Evolutionary conservation across 1,140 invertebrate species (phyloP).

Genomic region (Drosophila aff.): DNA sequence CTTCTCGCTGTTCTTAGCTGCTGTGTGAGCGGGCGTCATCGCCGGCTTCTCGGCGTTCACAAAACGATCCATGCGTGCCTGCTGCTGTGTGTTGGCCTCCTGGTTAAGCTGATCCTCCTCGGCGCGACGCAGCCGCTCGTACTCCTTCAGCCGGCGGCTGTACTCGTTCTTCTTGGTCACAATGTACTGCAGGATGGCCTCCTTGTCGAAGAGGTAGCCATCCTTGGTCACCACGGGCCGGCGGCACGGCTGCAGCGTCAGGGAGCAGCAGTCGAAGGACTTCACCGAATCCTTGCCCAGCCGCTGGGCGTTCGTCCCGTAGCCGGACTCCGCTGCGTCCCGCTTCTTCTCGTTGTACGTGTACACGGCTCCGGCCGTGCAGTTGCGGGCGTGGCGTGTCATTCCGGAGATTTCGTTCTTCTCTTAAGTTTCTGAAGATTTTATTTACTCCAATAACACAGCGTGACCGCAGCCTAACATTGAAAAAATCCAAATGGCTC

Average conservation of each 20-base stretch:
- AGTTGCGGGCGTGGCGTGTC: conserved; percentile 98
- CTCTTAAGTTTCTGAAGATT: background rate
- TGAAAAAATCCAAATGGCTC: background rate
- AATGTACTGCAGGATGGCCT: conserved; percentile 98
- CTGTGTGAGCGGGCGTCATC: conserved; percentile 53
- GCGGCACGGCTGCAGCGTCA: conserved; percentile 95
- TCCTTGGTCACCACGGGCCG: conserved; percentile 88
- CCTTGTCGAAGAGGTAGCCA: conserved; percentile 98
- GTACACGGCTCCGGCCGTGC: conserved; percentile 98
- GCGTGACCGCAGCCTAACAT: conserved; percentile 4
- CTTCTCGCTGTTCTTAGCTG: conserved; percentile 18
- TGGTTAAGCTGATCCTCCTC: conserved; percentile 88
- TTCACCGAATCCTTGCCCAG: conserved; percentile 97
- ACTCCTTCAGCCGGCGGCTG: conserved; percentile 95
- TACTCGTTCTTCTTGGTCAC: conserved; percentile 98
- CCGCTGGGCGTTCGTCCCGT: conserved; percentile 93
- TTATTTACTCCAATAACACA: conserved; percentile 6
- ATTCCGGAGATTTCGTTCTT: conserved; percentile 86
- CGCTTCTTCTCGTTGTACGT: conserved; percentile 99
- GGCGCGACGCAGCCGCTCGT: conserved; percentile 94
- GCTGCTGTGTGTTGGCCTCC: conserved; percentile 85
- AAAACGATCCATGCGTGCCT: conserved; percentile 91
- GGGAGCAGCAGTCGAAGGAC: conserved; percentile 98
- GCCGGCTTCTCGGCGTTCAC: conserved; percentile 87
- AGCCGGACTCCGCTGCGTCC: conserved; percentile 96